These are phyloP conservation scores for Microplitis demolitor DNA, from an alignment of 1,140 invertebrate genomes.

Conservation along the genomic window DNA sequence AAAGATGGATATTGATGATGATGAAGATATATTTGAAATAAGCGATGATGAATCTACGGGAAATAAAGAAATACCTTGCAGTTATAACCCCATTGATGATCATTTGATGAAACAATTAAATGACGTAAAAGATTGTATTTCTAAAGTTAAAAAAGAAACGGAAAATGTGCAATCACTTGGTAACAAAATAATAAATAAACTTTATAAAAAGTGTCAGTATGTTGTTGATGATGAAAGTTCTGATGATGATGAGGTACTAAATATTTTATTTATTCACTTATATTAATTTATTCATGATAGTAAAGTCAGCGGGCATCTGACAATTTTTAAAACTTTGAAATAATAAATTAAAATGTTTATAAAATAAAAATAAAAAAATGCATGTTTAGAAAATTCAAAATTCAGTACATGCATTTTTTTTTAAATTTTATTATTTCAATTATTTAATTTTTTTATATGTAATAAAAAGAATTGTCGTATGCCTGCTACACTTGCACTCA, in stretches of 20 bases:
- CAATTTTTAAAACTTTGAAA: not conserved
- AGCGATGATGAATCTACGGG: not conserved
- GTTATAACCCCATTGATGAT: slow-evolving; percentile 3
- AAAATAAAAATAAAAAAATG: no score
- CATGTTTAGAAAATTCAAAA: no score
- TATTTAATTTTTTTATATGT: no score
- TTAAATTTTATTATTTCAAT: no score
- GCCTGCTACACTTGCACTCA: no score
- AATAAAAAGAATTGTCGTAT: no score
- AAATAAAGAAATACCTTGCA: not conserved
- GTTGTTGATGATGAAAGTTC: not conserved
- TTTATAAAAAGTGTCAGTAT: not conserved
- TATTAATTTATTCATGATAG: not conserved
- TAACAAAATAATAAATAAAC: not conserved
- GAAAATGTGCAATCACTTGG: not conserved
- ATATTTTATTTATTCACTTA: not conserved
- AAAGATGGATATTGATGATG: not conserved
- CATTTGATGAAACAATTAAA: slow-evolving; percentile 2
- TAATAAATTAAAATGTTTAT: no score
- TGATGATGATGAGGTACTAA: not conserved
- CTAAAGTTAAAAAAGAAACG: not conserved
- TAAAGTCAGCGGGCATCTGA: not conserved
- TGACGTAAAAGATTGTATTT: not conserved
- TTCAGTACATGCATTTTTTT: no score
- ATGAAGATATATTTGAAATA: not conserved